Evolutionary conservation across 2,888 invertebrate genomes (phyloP), one percentile per base, ranked within the genome.

Genomic region (Gasteruption jaculator): DNA sequence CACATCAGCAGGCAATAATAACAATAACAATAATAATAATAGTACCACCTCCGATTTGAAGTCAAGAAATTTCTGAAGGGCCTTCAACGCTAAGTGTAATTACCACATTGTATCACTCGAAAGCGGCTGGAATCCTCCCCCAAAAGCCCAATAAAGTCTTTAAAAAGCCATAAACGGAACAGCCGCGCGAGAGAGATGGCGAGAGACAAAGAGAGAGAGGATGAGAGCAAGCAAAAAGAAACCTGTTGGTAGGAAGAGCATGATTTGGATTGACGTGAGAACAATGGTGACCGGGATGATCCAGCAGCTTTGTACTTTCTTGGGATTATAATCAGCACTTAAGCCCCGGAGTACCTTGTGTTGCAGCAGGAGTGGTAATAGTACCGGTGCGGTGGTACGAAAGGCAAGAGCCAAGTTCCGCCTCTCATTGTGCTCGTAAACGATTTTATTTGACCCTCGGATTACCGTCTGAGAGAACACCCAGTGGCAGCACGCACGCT

Each of bases 301-400:
- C 57, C 53, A 50, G 54, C 60, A 60, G 49, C 56, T 60, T 59
- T 54, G 52, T 49, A 53, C 48, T 41, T 47, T 46, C 50, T 48
- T 19, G 30, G 59, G 60, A 60, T 63, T 56, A 56, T 60, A 58
- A 63, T 63, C 59, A 61, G 59, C 57, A 58, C 62, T 61, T 50
- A 51, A 60, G 57, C 50, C 46, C n/a, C n/a, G n/a, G 48, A 55
- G 55, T 51, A 46, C 54, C 52, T 55, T 48, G 43, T n/a, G n/a
- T n/a, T n/a, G n/a, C n/a, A n/a, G n/a, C n/a, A n/a, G n/a, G n/a
- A n/a, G n/a, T n/a, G n/a, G n/a, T n/a, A n/a, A n/a, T n/a, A n/a
- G n/a, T n/a, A n/a, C n/a, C n/a, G n/a, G n/a, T n/a, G 38, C 46
- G 49, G 49, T 41, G 45, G 52, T 50, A 49, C 41, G 46, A 46